Percentiles rank a stretch among this genome's conserved stretches.
phyloP scores from a whole-genome alignment of 2,888 invertebrate species.

The Stegana nigrithorax region DNA sequence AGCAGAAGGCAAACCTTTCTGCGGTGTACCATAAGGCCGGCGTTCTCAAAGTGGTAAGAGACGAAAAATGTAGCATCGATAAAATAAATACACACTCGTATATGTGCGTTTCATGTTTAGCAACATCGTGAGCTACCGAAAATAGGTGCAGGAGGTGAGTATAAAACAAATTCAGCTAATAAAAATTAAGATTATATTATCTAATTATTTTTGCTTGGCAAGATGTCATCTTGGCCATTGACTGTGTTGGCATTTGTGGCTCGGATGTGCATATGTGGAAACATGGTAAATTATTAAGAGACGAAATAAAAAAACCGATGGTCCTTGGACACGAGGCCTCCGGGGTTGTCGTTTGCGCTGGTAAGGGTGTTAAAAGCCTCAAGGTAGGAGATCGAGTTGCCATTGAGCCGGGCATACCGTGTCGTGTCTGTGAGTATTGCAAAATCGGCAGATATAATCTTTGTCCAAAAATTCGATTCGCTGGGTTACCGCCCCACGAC shows the following conservation, averaged over 20 bases:
- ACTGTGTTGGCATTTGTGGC: slow-evolving; percentile 92
- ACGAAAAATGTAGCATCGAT: background rate
- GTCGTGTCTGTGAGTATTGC: slow-evolving; percentile 83
- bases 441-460: slow-evolving; percentile 87
- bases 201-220: background rate
- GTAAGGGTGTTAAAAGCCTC: slow-evolving; percentile 74
- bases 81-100: slow-evolving; percentile 23
- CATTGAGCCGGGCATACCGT: slow-evolving; percentile 90
- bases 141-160: slow-evolving; percentile 24
- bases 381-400: slow-evolving; percentile 88
- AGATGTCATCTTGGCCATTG: slow-evolving; percentile 78
- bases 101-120: slow-evolving; percentile 1
- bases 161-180: background rate
- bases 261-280: slow-evolving; percentile 91
- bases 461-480: slow-evolving; percentile 85
- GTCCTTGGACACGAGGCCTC: slow-evolving; percentile 92
- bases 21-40: too few relatives aligned
- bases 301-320: slow-evolving; percentile 86
- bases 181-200: background rate
- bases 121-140: slow-evolving; percentile 1
- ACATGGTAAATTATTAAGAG: slow-evolving; percentile 84
- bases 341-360: slow-evolving; percentile 80
- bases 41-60: background rate
- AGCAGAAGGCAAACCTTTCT: too few relatives aligned
- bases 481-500: slow-evolving; percentile 90